Base-by-base conservation (phyloP, 2,888 invertebrate genomes). In the Mythimna pallens region DNA sequence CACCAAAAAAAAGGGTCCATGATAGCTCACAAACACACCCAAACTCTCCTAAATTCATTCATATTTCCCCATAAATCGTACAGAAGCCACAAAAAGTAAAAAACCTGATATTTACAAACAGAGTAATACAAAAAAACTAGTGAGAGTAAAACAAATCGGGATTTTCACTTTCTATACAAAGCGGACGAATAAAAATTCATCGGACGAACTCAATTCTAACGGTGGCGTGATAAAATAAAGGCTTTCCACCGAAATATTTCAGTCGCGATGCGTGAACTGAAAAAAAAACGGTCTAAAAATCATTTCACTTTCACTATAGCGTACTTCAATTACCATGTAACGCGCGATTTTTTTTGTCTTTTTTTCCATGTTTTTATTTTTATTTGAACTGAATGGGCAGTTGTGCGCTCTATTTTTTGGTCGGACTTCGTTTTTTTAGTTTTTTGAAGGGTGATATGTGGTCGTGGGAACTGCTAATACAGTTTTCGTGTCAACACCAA, bases 91-190 rank as follows among this genome's bases (percentile, higher is more conserved):
- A 61, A 78, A 80, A 78, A 70, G 58, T 70, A 65, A 82, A 78
- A 82, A 67, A 59, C 30, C 64, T 17, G 57, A 34, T 81, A 62
- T 85, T 83, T 83, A 76, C 70, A 84, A 81, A 85, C 73, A 80
- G 43, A 47, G 14, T 47, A 66, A 59, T 57, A 64, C 47, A 83
- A 78, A 78, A 76, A 59, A 65, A 17, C 55, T 3, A 50, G 73
- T n/a, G 68, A 73, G 65, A 76, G 80, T 78, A 82, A 82, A 84
- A 79, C 81, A 81, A 83, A 84, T 76, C 75, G 59, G 66, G 22
- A 52, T 80, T 89, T 87, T 89, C 89, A 85, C 88, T 90, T 88
- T 90, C 86, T 76, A 76, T 70, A 78, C 57, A 81, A 86, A 87
- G 81, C 85, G 82, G 76, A 81, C 80, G 81, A 87, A 89, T 84